Evolutionary conservation across 2,888 invertebrate species (phyloP), one percentile per base, ranked within the genome.

Genomic region (Mycogona germanica): DNA sequence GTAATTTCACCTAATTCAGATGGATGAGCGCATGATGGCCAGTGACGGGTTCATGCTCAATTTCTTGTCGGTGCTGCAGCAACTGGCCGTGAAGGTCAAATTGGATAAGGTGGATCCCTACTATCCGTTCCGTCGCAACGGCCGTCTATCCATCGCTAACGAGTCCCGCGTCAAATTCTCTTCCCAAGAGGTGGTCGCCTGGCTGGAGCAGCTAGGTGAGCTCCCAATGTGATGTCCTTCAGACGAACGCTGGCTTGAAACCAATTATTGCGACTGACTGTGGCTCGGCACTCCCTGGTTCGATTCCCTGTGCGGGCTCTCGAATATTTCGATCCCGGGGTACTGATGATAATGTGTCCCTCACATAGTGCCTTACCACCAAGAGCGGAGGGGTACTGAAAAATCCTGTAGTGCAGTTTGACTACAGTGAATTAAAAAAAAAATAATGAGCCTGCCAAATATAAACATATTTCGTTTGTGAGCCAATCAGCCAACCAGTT

Each of bases 11-110:
- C n/a, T n/a, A n/a, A n/a, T n/a, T n/a, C 62, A 73, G 69, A 84
- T 83, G 30, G 91, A 93, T 67, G 89, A 92, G 64, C 77, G 84
- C 55, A 76, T 84, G 1, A 75, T 93, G 1, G 88, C 92, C 12
- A 86, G 89, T 4, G 95, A 97, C 70, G 96, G 96, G 1, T 92
- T 92, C 70, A 89, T 96, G 84, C 74, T 96, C 62, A 98, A 97
- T 74, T 72, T 96, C 19, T 78, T 95, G 64, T 84, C 86, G 49
- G 87, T 95, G 21, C 73, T 98, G 60, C 96, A 96, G 68, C 80
- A 86, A 70, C 74, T 98, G 23, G 84, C 92, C 0, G 78, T 86
- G 14, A 91, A 92, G 67, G 70, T 97, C 52, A 87, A 87, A 69
- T 69, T 95, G 58, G 86, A 91, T 66, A 87, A 88, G 62, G 82